Base-by-base conservation (phyloP, 2,113 vertebrate species). In the Cololabis saira region DNA sequence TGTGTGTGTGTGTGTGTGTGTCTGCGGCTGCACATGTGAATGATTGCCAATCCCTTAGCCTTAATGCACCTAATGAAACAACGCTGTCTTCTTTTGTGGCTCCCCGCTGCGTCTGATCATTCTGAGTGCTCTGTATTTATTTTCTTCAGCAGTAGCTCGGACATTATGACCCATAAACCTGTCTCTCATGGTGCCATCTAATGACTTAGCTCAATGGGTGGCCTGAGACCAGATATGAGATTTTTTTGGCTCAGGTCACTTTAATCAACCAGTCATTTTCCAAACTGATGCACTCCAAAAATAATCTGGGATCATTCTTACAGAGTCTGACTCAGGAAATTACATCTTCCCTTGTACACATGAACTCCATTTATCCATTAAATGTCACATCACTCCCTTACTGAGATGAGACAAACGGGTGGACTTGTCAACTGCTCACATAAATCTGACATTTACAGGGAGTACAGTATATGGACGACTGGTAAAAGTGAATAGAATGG, bases 271-370 rank as follows among this genome's bases (percentile, higher is more conserved):
- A 53, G 55, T 67, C 57, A 72, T 76, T 82, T 76, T 72, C 61
- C 70, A 72, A 82, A 75, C 61, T 63, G 27, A n/a, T n/a, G n/a
- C n/a, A n/a, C n/a, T n/a, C n/a, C 52, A 44, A 58, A 21, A 42
- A 48, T 0, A 33, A 68, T 44, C 13, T 13, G 19, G 49, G 47
- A 67, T 80, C 85, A 81, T 88, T 85, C 84, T 82, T 79, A 71
- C 74, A 63, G 77, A 69, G 71, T 72, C 56, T 79, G 15, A 74
- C 30, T 81, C 74, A 72, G 80, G 85, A 84, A 89, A 84, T 88
- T 73, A 60, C 85, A 87, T 74, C 78, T 77, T 84, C 66, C 85
- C 67, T 59, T 71, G 48, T 86, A 41, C 82, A 78, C 58, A 41
- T 68, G 69, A 85, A 70, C 75, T 59, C 44, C n/a, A 56, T 71